These are phyloP conservation scores for Drosophila navojoa DNA, from an alignment of 1,140 invertebrate genomes.

Conservation along the genomic window DNA sequence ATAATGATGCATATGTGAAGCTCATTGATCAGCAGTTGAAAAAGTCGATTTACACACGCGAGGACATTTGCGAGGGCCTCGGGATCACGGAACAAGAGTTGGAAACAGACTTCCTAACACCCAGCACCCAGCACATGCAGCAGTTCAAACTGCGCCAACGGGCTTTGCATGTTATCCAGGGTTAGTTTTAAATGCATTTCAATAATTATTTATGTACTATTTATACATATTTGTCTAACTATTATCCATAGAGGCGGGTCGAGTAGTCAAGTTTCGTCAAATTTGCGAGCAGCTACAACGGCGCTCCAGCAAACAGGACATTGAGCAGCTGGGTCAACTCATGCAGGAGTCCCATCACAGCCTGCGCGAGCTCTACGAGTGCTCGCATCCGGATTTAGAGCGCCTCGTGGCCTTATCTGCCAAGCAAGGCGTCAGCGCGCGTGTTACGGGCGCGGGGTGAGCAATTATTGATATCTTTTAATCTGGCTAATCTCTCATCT, in stretches of 20 bases:
- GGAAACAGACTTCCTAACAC: conserved; percentile 87
- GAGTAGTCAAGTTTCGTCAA: conserved; percentile 90
- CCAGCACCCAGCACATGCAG: conserved; percentile 88
- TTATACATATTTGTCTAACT: neutral
- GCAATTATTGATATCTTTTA: neutral
- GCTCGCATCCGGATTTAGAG: conserved; percentile 96
- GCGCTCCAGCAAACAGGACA: conserved; percentile 56
- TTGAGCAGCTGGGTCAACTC: conserved; percentile 88
- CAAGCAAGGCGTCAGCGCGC: conserved; percentile 90
- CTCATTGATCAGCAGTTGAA: conserved; percentile 88
- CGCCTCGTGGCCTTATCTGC: conserved; percentile 91
- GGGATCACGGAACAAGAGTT: conserved; percentile 88
- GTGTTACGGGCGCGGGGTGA: conserved; percentile 96
- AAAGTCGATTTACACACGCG: conserved; percentile 89
- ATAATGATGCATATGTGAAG: conserved; percentile 78
- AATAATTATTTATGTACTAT: neutral
- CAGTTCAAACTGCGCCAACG: conserved; percentile 93
- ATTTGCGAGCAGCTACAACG: conserved; percentile 77
- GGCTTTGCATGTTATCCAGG: conserved; percentile 91
- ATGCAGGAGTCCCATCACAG: conserved; percentile 96
- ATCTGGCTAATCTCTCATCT: neutral
- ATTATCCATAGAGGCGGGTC: conserved; percentile 88
- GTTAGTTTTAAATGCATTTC: conserved; percentile 35
- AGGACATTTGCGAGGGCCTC: conserved; percentile 89
- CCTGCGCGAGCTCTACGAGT: conserved; percentile 94